Conservation (phyloP, 1,140 invertebrate genomes). For the Euura lappo region DNA sequence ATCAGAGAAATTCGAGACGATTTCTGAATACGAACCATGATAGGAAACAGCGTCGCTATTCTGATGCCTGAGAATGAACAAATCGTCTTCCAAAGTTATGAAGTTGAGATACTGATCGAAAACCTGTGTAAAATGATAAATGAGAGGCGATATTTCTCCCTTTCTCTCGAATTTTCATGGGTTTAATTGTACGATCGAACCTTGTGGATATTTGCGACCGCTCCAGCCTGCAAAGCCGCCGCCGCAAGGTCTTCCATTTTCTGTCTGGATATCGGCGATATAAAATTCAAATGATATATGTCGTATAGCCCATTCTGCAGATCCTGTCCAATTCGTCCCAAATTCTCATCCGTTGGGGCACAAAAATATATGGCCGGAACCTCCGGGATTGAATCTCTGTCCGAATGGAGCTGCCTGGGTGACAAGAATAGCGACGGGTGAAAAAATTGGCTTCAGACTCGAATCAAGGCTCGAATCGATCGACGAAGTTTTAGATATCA, state of each 20-base stretch:
- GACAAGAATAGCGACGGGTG: slow-evolving; percentile 21
- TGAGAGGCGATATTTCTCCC: slow-evolving; percentile 9
- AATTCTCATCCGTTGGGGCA: slow-evolving; percentile 95
- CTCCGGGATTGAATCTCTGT: slow-evolving; percentile 95
- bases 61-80: slow-evolving; percentile 94
- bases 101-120: slow-evolving; percentile 99
- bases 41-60: slow-evolving; percentile 91
- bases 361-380: slow-evolving; percentile 99
- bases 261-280: slow-evolving; percentile 92
- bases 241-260: slow-evolving; percentile 96
- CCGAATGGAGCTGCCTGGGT: slow-evolving; percentile 85
- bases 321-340: slow-evolving; percentile 92
- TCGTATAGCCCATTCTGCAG: slow-evolving; percentile 93
- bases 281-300: slow-evolving; percentile 96
- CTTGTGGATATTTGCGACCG: slow-evolving; percentile 90
- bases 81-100: slow-evolving; percentile 96
- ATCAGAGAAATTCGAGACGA: not conserved
- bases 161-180: slow-evolving; percentile 9
- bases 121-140: slow-evolving; percentile 62
- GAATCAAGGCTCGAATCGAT: too few species aligned
- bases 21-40: slow-evolving; percentile 72
- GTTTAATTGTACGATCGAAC: slow-evolving; percentile 51
- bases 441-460: not conserved
- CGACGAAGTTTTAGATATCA: too few species aligned
- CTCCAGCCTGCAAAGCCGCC: slow-evolving; percentile 87